Percentiles rank a stretch among this genome's conserved stretches.
Conservation (phyloP, 2,113 vertebrate genomes). For the Mus spicilegus region DNA sequence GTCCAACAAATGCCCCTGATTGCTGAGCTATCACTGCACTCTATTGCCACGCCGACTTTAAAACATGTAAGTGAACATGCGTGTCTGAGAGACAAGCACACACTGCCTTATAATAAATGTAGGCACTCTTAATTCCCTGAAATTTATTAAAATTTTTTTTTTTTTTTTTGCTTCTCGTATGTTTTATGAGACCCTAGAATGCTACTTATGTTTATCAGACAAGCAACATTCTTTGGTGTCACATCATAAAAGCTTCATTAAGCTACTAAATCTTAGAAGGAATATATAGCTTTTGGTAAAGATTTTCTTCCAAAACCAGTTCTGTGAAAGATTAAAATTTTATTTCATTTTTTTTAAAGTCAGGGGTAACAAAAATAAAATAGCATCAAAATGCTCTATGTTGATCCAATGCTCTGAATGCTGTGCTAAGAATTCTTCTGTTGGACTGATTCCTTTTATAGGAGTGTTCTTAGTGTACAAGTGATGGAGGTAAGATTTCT, state of each 20-base stretch:
- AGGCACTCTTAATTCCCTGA: neutral
- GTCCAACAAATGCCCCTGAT: neutral
- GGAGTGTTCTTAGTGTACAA: neutral
- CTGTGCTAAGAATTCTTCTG: neutral
- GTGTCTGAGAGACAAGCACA: neutral
- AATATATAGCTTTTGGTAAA: neutral
- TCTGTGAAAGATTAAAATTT: neutral
- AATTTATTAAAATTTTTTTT: neutral
- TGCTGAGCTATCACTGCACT: neutral
- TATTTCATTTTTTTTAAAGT: conserved; percentile 1
- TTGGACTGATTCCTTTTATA: neutral
- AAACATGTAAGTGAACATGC: neutral
- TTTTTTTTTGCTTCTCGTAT: neutral
- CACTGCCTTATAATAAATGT: neutral
- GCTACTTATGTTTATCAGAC: neutral
- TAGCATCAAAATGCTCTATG: neutral
- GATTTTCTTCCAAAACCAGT: neutral
- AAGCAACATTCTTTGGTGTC: neutral
- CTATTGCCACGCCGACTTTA: neutral
- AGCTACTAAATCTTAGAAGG: neutral
- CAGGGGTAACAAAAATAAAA: neutral
- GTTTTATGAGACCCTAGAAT: neutral
- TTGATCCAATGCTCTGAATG: neutral
- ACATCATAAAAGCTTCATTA: neutral
- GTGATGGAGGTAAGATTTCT: neutral